These are phyloP conservation scores for Darevskia nairensis DNA, from an alignment of 2,797 vertebrate genomes.

Conservation along the genomic window DNA sequence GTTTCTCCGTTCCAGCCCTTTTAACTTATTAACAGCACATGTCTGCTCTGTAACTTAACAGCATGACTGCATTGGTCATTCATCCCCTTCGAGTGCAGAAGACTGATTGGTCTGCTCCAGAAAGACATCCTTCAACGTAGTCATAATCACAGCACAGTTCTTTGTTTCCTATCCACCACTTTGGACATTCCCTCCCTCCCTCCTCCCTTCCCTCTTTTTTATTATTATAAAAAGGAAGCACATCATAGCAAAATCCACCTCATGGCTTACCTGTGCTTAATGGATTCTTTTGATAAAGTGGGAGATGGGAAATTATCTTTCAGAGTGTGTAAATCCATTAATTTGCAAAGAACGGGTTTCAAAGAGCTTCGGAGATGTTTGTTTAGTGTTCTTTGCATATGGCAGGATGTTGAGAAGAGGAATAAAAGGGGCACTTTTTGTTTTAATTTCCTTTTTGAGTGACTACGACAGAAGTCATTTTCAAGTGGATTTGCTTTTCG, in stretches of 20 bases:
- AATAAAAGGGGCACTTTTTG: neutral
- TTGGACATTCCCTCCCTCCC: neutral
- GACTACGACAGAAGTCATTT: neutral
- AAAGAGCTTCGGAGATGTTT: neutral
- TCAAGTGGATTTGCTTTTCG: neutral
- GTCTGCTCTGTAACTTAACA: neutral
- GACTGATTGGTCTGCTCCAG: no score
- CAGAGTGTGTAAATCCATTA: neutral
- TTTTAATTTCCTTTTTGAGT: neutral
- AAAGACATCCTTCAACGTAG: neutral
- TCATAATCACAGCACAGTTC: neutral
- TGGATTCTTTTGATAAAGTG: slow-evolving; percentile 20
- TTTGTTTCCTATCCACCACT: neutral
- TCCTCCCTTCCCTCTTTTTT: neutral
- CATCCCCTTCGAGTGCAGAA: neutral
- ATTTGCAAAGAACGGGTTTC: neutral
- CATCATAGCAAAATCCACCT: neutral
- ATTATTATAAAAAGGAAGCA: neutral
- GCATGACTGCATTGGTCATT: neutral
- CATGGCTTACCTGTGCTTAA: neutral
- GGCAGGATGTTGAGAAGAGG: neutral
- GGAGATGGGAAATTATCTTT: neutral
- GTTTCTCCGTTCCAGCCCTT: no score
- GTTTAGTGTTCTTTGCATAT: no score
- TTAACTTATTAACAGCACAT: no score